Base-by-base conservation (phyloP, 2,797 vertebrate genomes). In the Rhodeus uyekii region DNA sequence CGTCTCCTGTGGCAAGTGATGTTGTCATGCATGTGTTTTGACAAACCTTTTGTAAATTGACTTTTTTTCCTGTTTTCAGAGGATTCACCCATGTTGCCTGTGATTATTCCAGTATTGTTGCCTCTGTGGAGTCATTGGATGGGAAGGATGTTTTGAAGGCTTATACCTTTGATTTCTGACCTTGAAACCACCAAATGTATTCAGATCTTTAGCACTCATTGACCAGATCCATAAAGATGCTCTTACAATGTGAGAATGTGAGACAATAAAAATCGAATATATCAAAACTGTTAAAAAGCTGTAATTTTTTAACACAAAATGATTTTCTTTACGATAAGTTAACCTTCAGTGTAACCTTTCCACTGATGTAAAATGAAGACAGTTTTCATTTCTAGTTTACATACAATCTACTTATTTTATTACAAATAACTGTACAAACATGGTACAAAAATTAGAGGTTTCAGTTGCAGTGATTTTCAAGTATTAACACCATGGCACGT, bases 71-170 rank as follows among this genome's bases (percentile, higher is more conserved):
- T 58, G 16, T 8, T 38, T 18, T 32, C 13, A 95, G 94, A 77
- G 94, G 93, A 18, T 95, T 95, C 88, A 92, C 91, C 10, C 87
- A 89, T 7, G 90, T 94, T 13, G 87, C 88, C 74, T 94, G 93
- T 78, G 94, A 95, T 87, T 94, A 93, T 88, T 92, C 92, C 48
- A 95, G 93, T 82, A 93, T 95, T 0, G 92, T 95, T 77, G 94
- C 89, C 29, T 93, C 92, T 0, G 89, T 90, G 14, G 91, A 94
- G 72, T 91, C 90, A 7, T 87, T 86, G 2, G 83, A 94, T 32
- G 94, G 94, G 44, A 94, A 92, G 76, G 95, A 95, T 9, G 90
- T 93, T 69, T 83, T 95, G 60, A 95, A 94, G 87, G 93, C 90
- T 0, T 95, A 94, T 78, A 88, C 88, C 29, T 95, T 95, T 84